Evolutionary conservation across 2,888 invertebrate species (phyloP).

Genomic region (Bedellia somnulentella): DNA sequence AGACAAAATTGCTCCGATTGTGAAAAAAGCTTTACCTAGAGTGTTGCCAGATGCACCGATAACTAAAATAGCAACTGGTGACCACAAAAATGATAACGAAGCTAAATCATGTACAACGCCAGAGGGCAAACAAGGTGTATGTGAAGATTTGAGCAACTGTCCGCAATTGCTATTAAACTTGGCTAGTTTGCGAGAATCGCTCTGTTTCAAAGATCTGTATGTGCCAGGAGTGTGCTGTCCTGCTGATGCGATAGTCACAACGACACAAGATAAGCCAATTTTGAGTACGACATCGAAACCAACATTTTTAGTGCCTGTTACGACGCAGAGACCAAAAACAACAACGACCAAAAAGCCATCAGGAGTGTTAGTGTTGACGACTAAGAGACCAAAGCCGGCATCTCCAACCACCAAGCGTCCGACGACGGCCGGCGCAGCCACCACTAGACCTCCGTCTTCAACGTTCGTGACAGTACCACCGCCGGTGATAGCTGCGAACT

Average conservation of each 20-base stretch:
- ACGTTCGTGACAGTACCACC: slow-evolving; percentile 36
- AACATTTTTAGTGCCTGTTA: slow-evolving; percentile 41
- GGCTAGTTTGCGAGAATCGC: slow-evolving; percentile 77
- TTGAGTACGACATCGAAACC: slow-evolving; percentile 37
- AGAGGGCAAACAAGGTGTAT: slow-evolving; percentile 75
- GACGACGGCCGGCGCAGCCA: slow-evolving; percentile 18
- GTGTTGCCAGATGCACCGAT: slow-evolving; percentile 45
- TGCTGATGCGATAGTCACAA: slow-evolving; percentile 35
- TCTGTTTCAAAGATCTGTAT: slow-evolving; percentile 89
- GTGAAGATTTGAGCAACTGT: slow-evolving; percentile 87
- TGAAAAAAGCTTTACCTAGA: slow-evolving; percentile 41
- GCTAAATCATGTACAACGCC: slow-evolving; percentile 78
- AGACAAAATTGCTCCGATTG: slow-evolving; percentile 77
- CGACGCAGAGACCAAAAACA: slow-evolving; percentile 26
- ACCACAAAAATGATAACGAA: slow-evolving; percentile 45
- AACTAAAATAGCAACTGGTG: slow-evolving; percentile 40
- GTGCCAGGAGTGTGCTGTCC: slow-evolving; percentile 94
- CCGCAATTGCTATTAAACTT: slow-evolving; percentile 82
- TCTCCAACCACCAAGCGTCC: slow-evolving; percentile 27
- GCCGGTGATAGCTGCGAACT: slow-evolving; percentile 32
- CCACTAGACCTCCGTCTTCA: slow-evolving; percentile 23
- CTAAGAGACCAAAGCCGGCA: slow-evolving; percentile 30
- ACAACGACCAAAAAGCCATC: slow-evolving; percentile 16
- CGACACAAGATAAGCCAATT: slow-evolving; percentile 30
- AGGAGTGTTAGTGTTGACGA: slow-evolving; percentile 15